Evolutionary conservation across 2,113 vertebrate genomes (phyloP), one percentile per base, ranked within the genome.

Genomic region (Anolis sagrei): DNA sequence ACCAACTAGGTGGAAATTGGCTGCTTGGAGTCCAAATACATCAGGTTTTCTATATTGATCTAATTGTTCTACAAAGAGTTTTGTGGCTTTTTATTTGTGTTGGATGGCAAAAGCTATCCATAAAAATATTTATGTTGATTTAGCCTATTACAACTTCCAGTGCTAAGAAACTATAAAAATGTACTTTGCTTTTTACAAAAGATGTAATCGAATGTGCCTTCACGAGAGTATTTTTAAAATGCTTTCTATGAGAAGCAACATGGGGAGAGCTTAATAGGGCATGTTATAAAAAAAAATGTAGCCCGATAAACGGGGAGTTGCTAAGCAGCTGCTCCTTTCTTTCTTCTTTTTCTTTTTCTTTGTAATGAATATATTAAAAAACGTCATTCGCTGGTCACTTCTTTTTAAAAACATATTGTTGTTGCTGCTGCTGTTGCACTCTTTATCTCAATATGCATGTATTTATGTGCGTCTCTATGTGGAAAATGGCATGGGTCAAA

Each of bases 161-260:
- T 92, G 88, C 39, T 49, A 91, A 85, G 92, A 70, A 89, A 23
- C 79, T 68, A 69, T 90, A 79, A 86, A 93, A 86, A 62, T 91
- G 85, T 85, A 82, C 34, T 88, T 92, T 92, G 72, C 54, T 64
- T 86, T 62, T 86, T 90, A 72, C 62, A 87, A 89, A 91, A 89
- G 76, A 36, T 82, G 74, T 90, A 93, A 89, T 93, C 91, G 89
- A 93, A 91, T 89, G 87, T 92, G 90, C 88, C 86, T 87, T 90
- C 90, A 84, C 0, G 87, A 88, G 89, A 90, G 77, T 87, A 5
- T 72, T 89, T 93, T 93, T 92, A 88, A 79, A 90, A 0, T 64
- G 29, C 81, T 87, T 92, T 81, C 61, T 87, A 77, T 86, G 89
- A 68, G 86, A 94, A 88, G 69, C 29, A 86, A 70, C 6, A 1